Evolutionary conservation across 2,113 vertebrate genomes (phyloP).

Genomic region (Pseudopipra pipra): DNA sequence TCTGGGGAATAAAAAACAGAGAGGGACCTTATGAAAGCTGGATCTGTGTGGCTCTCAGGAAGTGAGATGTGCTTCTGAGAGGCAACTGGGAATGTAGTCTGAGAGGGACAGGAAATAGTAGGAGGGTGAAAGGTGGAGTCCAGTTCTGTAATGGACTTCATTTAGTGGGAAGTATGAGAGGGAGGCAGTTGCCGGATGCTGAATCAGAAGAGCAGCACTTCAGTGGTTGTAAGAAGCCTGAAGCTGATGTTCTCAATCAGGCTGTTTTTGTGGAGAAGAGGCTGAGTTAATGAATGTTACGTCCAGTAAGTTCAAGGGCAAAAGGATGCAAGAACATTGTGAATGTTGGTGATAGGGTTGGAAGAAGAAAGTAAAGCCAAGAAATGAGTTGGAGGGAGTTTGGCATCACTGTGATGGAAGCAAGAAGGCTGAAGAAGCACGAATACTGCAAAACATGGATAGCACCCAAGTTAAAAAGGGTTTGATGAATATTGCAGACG

Average conservation of each 20-base stretch:
- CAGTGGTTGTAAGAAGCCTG: not conserved
- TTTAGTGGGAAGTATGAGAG: not conserved
- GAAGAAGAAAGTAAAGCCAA: not conserved
- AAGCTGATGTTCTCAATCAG: not conserved
- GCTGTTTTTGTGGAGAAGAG: not conserved
- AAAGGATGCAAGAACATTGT: not conserved
- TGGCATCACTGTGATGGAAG: not conserved
- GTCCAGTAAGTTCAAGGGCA: not conserved
- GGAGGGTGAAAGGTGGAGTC: conserved; percentile 36
- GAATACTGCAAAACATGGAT: conserved; percentile 32
- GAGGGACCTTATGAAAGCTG: not conserved
- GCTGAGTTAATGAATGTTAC: not conserved
- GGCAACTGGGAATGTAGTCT: not conserved
- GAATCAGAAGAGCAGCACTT: not conserved
- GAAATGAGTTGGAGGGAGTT: not conserved
- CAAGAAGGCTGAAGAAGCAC: conserved; percentile 16
- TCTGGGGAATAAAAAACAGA: not conserved
- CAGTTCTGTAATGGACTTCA: not conserved
- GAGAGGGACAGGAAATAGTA: not conserved
- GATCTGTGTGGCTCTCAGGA: not conserved
- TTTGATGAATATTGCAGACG: conserved; percentile 28
- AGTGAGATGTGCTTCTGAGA: not conserved
- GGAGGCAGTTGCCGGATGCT: not conserved
- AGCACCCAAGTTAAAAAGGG: conserved; percentile 24
- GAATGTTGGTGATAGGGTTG: not conserved